These are phyloP conservation scores for Caracal caracal DNA, from an alignment of 2,113 vertebrate species.

Conservation along the genomic window DNA sequence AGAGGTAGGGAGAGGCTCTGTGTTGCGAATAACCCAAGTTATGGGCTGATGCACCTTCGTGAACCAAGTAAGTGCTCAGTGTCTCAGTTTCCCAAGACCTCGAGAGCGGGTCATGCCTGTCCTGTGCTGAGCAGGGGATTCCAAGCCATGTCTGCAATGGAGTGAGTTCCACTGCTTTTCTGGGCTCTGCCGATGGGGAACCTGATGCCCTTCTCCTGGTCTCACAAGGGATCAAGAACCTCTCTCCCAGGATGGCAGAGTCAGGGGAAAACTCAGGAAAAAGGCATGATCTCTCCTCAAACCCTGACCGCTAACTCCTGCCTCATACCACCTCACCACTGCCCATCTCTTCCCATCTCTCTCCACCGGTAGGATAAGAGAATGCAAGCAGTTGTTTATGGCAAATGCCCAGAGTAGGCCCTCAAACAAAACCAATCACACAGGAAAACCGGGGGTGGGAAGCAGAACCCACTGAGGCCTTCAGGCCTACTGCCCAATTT, in stretches of 20 bases:
- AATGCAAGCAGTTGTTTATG: background rate
- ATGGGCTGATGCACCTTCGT: no score
- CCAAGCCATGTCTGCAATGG: no score
- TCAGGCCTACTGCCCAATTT: background rate
- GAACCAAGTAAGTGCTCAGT: background rate
- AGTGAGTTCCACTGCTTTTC: background rate
- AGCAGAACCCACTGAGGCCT: background rate
- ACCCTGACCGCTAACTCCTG: background rate
- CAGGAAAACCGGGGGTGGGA: background rate
- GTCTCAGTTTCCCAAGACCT: background rate
- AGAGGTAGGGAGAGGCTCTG: background rate
- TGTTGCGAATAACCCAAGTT: fast-evolving
- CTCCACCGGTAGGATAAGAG: background rate
- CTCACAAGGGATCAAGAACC: background rate
- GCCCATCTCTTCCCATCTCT: background rate
- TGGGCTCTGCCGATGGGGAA: background rate
- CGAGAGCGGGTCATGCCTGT: background rate
- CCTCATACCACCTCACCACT: background rate
- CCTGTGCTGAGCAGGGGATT: background rate
- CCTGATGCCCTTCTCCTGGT: background rate
- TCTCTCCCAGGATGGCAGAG: background rate
- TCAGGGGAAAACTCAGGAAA: background rate
- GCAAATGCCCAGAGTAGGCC: background rate
- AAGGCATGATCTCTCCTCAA: background rate
- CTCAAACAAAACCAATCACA: background rate